phyloP scores from a whole-genome alignment of 1,140 invertebrate species.

The Pantala flavescens region DNA sequence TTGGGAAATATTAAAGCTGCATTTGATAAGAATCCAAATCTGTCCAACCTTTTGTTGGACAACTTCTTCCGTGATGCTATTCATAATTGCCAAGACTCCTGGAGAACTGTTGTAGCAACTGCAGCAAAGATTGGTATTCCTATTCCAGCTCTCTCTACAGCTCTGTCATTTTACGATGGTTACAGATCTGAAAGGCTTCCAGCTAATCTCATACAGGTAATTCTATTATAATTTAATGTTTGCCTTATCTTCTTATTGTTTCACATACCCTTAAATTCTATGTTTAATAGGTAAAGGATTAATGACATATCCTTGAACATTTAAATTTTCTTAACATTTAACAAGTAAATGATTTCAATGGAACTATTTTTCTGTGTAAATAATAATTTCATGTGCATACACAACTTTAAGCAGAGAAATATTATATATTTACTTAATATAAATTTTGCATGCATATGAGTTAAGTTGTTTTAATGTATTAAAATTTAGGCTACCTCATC shows the following conservation, averaged over 20 bases:
- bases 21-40: constrained; percentile 82
- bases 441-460: too few relatives aligned
- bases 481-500: too few relatives aligned
- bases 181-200: constrained; percentile 72
- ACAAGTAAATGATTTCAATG: too few relatives aligned
- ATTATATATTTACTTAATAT: too few relatives aligned
- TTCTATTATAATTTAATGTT: too few relatives aligned
- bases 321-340: constrained; percentile 17
- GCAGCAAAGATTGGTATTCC: constrained; percentile 71
- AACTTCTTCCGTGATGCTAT: constrained; percentile 89
- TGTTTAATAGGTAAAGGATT: too few relatives aligned
- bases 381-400: too few relatives aligned
- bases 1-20: constrained; percentile 95
- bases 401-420: too few relatives aligned
- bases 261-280: too few relatives aligned
- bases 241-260: constrained; percentile 15
- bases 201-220: constrained; percentile 82
- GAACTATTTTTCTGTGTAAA: too few relatives aligned
- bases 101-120: constrained; percentile 49
- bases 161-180: constrained; percentile 95
- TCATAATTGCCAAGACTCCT: constrained; percentile 59
- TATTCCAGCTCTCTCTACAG: constrained; percentile 82
- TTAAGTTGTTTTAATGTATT: too few relatives aligned
- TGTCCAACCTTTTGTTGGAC: constrained; percentile 87
- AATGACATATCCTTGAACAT: too few relatives aligned